A percentile compares a stretch with the other conserved stretches of the same genome.
Conservation (phyloP, 2,797 vertebrate species). For the Hoplostethus atlanticus region DNA sequence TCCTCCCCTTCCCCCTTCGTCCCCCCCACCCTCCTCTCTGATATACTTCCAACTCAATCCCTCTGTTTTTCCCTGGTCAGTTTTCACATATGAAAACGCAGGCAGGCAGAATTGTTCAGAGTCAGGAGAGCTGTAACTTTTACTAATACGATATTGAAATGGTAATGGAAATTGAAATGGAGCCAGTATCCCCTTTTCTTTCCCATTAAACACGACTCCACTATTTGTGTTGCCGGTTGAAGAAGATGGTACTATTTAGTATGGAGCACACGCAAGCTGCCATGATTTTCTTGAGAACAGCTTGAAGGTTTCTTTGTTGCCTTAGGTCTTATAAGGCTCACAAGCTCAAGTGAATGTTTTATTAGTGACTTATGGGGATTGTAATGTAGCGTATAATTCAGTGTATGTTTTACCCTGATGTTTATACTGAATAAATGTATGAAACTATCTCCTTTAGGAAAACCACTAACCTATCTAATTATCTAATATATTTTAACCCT, state of each 20-base stretch:
- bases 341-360: slow-evolving; percentile 35
- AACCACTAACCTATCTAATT: neutral
- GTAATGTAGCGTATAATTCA: neutral
- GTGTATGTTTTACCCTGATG: slow-evolving; percentile 38
- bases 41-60: slow-evolving; percentile 5
- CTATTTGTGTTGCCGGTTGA: neutral
- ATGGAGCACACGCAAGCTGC: slow-evolving; percentile 5
- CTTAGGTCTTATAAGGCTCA: slow-evolving; percentile 18
- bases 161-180: no score
- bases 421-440: slow-evolving; percentile 35
- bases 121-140: neutral
- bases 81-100: slow-evolving; percentile 20
- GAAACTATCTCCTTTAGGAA: slow-evolving; percentile 23
- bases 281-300: slow-evolving; percentile 17
- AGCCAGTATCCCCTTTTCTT: neutral
- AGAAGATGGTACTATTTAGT: slow-evolving; percentile 1
- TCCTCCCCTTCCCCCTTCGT: slow-evolving; percentile 2
- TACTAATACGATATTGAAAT: neutral
- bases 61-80: neutral
- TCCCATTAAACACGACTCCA: neutral
- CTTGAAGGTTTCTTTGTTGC: slow-evolving; percentile 33
- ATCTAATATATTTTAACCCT: neutral
- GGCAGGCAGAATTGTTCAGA: neutral
- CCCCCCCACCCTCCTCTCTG: neutral
- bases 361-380: slow-evolving; percentile 32